A percentile compares a stretch with the other conserved stretches of the same genome.
These are phyloP conservation scores for Atlantisia rogersi DNA, from an alignment of 2,113 vertebrate species.

Conservation along the genomic window DNA sequence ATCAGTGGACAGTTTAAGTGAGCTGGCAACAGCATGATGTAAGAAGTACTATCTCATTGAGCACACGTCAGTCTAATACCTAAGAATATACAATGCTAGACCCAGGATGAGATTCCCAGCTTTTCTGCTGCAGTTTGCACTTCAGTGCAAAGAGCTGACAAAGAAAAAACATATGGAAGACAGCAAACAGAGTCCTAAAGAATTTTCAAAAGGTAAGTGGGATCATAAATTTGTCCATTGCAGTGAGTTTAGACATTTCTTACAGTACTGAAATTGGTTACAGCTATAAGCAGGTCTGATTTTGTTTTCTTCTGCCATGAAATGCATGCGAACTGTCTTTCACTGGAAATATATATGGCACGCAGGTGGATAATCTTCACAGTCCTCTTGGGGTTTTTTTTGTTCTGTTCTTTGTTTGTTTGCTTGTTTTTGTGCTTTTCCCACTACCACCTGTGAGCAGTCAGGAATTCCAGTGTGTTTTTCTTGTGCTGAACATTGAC, in stretches of 20 bases:
- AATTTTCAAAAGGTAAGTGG: background rate
- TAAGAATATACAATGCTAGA: background rate
- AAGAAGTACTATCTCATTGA: background rate
- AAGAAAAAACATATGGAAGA: background rate
- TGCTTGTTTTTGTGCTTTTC: background rate
- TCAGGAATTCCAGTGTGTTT: background rate
- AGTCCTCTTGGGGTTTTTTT: background rate
- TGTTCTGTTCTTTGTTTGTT: background rate
- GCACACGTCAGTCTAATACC: background rate
- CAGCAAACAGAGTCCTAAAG: background rate
- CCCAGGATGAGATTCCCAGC: background rate
- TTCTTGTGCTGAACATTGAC: background rate
- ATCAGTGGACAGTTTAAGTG: background rate
- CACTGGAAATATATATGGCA: background rate
- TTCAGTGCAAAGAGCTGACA: background rate
- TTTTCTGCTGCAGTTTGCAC: background rate
- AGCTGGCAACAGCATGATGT: background rate
- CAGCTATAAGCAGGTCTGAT: background rate
- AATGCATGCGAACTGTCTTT: background rate
- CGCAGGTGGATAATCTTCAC: background rate
- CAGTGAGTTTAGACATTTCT: background rate
- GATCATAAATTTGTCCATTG: background rate
- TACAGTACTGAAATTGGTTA: background rate
- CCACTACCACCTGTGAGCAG: background rate
- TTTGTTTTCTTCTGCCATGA: background rate